These are phyloP conservation scores for Paragorgia papillata DNA, from an alignment of 92 coral and sea anemone genomes.

Conservation along the genomic window DNA sequence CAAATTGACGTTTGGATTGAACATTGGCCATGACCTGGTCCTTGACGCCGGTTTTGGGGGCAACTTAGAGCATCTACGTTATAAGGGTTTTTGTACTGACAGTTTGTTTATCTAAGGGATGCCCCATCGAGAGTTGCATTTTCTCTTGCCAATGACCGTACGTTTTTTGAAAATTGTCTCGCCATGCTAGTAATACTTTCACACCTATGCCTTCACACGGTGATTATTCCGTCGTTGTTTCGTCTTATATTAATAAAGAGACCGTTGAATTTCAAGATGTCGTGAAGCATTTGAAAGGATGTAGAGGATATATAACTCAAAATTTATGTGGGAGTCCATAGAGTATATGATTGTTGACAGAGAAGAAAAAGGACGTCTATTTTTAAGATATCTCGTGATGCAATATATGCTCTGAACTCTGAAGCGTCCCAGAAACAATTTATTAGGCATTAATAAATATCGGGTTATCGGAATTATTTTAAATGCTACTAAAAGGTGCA, in stretches of 20 bases:
- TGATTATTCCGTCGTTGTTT: too few species aligned
- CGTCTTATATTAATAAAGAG: too few species aligned
- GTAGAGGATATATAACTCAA: too few species aligned
- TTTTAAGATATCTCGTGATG: background rate
- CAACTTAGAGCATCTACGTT: too few species aligned
- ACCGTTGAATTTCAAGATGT: too few species aligned
- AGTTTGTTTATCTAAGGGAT: constrained; percentile 32
- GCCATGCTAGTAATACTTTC: constrained; percentile 3
- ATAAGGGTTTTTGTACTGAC: constrained; percentile 15
- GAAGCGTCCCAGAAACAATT: background rate
- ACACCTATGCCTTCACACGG: too few species aligned
- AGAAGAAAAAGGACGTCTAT: background rate
- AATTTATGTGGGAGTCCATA: too few species aligned
- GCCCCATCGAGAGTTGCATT: constrained; percentile 6
- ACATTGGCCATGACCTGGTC: constrained; percentile 16
- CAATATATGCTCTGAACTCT: too few species aligned
- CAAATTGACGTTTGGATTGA: background rate
- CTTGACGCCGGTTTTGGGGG: background rate
- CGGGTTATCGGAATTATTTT: too few species aligned
- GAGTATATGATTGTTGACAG: background rate
- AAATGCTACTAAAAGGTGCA: too few species aligned
- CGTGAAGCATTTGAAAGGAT: too few species aligned
- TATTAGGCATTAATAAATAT: too few species aligned
- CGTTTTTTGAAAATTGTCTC: constrained; percentile 24
- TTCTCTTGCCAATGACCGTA: background rate